Conservation (phyloP, 2,888 invertebrate genomes). For the Torymus aiolomorphi region DNA sequence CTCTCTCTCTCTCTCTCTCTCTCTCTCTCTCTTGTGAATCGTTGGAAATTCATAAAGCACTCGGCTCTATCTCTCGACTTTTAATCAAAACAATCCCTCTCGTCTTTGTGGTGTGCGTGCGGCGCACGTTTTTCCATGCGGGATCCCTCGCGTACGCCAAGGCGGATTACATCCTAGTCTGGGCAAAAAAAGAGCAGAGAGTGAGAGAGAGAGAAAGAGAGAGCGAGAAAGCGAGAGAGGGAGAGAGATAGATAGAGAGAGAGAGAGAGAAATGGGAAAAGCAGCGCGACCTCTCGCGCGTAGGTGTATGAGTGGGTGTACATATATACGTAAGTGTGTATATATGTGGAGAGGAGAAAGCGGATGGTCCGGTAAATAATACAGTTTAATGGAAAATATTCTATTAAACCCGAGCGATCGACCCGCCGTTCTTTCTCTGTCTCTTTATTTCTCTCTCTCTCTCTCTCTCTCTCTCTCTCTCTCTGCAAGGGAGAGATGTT, state of each 20-base stretch:
- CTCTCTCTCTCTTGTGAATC: neutral
- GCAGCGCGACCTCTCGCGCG: neutral
- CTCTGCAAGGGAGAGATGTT: neutral
- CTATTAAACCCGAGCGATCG: too few species aligned
- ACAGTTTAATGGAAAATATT: too few species aligned
- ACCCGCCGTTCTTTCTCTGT: neutral
- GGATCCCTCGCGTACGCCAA: too few species aligned
- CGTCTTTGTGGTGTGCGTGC: neutral
- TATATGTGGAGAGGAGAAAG: neutral
- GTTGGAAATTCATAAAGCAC: neutral
- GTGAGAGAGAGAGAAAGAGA: neutral
- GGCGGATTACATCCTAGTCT: too few species aligned
- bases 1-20: neutral
- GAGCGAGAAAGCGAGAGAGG: neutral
- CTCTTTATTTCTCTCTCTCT: neutral
- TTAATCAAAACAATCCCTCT: conserved; percentile 2
- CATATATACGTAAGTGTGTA: too few species aligned
- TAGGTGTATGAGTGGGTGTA: too few species aligned
- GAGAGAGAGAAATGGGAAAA: neutral
- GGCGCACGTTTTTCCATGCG: neutral
- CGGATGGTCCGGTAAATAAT: neutral
- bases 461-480: conserved; percentile 18
- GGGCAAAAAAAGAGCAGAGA: neutral
- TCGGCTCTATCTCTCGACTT: neutral
- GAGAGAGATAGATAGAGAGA: neutral